Percentiles rank a stretch among this genome's conserved stretches.
Evolutionary conservation across 2,113 vertebrate species (phyloP).

Genomic region (Odobenus rosmarus): DNA sequence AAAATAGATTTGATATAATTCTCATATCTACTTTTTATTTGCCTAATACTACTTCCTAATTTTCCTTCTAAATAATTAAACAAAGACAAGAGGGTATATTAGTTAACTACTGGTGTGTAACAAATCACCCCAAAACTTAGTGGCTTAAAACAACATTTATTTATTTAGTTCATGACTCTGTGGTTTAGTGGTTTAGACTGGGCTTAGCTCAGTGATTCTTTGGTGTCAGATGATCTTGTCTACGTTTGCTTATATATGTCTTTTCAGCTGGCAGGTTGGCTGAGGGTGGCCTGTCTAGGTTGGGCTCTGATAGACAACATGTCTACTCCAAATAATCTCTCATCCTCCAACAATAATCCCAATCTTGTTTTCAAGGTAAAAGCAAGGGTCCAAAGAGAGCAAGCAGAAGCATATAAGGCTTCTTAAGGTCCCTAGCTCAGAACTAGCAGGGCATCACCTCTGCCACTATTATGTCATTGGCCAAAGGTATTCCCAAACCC

Average conservation of each 20-base stretch:
- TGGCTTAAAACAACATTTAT: not conserved
- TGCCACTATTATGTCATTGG: not conserved
- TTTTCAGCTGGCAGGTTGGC: not conserved
- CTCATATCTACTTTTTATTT: constrained; percentile 2
- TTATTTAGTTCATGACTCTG: not conserved
- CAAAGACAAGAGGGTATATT: not conserved
- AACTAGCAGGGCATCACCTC: not conserved
- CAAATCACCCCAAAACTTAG: not conserved
- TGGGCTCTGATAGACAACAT: not conserved
- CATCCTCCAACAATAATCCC: not conserved
- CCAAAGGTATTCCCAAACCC: not conserved
- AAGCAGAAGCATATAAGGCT: not conserved
- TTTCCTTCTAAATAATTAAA: constrained; percentile 19
- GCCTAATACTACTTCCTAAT: not conserved
- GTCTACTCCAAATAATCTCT: not conserved
- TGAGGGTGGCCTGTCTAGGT: not conserved
- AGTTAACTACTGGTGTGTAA: not conserved
- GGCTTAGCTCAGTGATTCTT: not conserved
- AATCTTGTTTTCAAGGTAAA: not conserved
- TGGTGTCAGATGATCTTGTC: not conserved
- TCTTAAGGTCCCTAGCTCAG: not conserved
- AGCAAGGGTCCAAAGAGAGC: not conserved
- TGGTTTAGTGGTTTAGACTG: not conserved
- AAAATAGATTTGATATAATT: constrained; percentile 25
- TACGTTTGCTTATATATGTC: not conserved